A percentile compares a stretch with the other conserved stretches of the same genome.
phyloP scores from a whole-genome alignment of 2,888 invertebrate genomes.

The Oithona nana region DNA sequence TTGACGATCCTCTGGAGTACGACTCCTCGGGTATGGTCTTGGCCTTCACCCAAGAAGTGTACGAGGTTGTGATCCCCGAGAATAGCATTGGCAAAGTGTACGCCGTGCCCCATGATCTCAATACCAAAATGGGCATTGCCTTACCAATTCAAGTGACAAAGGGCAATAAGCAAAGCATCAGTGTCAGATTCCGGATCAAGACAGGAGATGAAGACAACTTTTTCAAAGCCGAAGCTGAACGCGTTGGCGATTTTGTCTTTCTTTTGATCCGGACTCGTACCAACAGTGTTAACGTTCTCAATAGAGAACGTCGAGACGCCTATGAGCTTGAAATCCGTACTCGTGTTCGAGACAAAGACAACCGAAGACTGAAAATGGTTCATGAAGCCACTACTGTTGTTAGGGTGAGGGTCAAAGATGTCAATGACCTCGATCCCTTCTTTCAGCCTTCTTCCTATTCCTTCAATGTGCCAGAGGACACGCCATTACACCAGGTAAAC shows the following conservation, averaged over 20 bases:
- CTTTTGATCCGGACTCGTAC: conserved; percentile 70
- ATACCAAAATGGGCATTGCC: conserved; percentile 47
- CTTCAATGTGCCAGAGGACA: conserved; percentile 68
- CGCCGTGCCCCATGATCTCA: conserved; percentile 44
- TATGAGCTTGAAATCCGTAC: conserved; percentile 61
- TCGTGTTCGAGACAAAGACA: conserved; percentile 25
- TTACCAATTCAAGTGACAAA: conserved; percentile 25
- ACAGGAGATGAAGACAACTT: conserved; percentile 71
- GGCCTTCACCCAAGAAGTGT: conserved; percentile 48
- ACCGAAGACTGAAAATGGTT: conserved; percentile 21
- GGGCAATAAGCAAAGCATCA: conserved; percentile 25
- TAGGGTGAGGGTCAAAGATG: conserved; percentile 52
- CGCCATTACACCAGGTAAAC: conserved; percentile 49
- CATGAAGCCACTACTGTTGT: conserved; percentile 49
- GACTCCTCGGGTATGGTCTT: conserved; percentile 27
- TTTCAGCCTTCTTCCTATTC: conserved; percentile 79
- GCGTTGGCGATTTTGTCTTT: conserved; percentile 87
- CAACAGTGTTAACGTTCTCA: conserved; percentile 65
- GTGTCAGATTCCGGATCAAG: conserved; percentile 62
- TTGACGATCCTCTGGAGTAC: background rate
- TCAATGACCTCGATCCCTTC: conserved; percentile 77
- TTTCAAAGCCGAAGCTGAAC: conserved; percentile 73
- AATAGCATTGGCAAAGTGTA: conserved; percentile 79
- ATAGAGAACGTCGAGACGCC: conserved; percentile 70
- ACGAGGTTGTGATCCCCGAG: conserved; percentile 79